These are phyloP conservation scores for Standfussiana lucernea DNA, from an alignment of 2,888 invertebrate species.

Conservation along the genomic window DNA sequence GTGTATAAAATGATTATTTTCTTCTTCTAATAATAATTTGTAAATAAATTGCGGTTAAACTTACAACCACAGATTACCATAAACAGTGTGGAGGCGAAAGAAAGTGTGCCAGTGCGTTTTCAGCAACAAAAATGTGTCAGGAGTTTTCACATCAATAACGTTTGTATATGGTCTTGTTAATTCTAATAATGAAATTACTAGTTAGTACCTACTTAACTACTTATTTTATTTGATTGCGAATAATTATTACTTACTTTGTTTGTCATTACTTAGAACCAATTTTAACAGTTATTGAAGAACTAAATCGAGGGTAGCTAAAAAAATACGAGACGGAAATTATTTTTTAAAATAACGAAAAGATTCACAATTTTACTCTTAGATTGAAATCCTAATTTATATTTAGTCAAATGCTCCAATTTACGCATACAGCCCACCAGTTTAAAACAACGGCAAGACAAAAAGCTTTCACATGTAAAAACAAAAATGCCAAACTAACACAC, in stretches of 20 bases:
- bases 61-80: background rate
- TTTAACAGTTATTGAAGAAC: background rate
- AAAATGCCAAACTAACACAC: background rate
- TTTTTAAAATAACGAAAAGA: background rate
- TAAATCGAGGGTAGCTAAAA: background rate
- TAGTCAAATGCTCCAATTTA: background rate
- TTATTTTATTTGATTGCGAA: background rate
- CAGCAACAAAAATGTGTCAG: slow-evolving; percentile 1
- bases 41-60: background rate
- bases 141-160: background rate
- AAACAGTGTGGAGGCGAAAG: slow-evolving; percentile 14
- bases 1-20: background rate
- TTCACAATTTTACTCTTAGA: background rate
- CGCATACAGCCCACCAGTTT: background rate
- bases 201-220: background rate
- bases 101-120: slow-evolving; percentile 30
- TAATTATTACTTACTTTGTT: background rate
- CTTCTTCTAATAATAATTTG: background rate
- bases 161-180: slow-evolving; percentile 6
- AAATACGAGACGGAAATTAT: background rate
- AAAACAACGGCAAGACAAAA: slow-evolving; percentile 7
- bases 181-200: background rate
- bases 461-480: slow-evolving; percentile 12
- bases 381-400: background rate
- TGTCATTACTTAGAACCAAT: background rate